Evolutionary conservation across 2,888 invertebrate species (phyloP).

Genomic region (Temnothorax ravouxi): DNA sequence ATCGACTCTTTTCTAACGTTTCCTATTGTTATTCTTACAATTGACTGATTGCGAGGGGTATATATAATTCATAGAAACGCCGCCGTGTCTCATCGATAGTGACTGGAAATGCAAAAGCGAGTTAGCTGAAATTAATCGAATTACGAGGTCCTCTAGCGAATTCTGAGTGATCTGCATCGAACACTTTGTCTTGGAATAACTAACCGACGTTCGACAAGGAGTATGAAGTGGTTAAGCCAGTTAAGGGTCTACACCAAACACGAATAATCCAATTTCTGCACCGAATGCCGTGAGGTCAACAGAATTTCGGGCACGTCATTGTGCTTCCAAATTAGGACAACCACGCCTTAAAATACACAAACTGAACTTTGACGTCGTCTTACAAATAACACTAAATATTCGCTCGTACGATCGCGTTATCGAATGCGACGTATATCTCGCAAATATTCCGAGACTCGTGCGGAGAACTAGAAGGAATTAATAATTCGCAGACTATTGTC

Average conservation of each 20-base stretch:
- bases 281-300: conserved; percentile 74
- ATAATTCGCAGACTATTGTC: neutral
- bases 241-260: conserved; percentile 80
- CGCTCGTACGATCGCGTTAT: conserved; percentile 21
- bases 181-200: conserved; percentile 76
- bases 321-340: conserved; percentile 67
- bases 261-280: conserved; percentile 80
- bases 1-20: neutral
- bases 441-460: neutral
- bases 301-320: conserved; percentile 76
- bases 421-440: neutral
- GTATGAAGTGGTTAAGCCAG: conserved; percentile 74
- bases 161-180: conserved; percentile 73
- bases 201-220: conserved; percentile 70
- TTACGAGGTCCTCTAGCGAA: conserved; percentile 58
- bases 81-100: conserved; percentile 42
- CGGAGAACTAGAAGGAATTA: neutral
- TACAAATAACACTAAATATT: conserved; percentile 50
- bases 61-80: conserved; percentile 32
- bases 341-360: conserved; percentile 72
- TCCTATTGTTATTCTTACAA: conserved; percentile 44
- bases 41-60: neutral
- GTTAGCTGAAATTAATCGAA: conserved; percentile 71
- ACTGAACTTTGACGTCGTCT: conserved; percentile 43
- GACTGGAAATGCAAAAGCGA: conserved; percentile 54